Conservation (phyloP, 2,797 vertebrate genomes). For the Sebastolobus altivelis region DNA sequence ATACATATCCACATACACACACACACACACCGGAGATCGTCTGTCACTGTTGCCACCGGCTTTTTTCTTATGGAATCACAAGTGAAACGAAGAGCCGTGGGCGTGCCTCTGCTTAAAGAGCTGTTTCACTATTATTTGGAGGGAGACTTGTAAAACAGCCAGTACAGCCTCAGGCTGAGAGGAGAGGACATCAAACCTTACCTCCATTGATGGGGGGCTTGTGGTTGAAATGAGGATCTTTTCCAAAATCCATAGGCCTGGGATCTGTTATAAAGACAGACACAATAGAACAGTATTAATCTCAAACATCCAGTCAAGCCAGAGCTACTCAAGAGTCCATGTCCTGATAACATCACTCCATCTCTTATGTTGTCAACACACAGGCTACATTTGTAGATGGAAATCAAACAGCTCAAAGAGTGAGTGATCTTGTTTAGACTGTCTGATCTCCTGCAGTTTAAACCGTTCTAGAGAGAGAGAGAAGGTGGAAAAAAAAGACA, state of each 20-base stretch:
- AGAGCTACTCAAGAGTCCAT: slow-evolving; percentile 19
- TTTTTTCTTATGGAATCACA: slow-evolving; percentile 50
- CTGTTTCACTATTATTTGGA: slow-evolving; percentile 37
- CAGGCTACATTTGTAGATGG: slow-evolving; percentile 45
- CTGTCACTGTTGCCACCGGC: slow-evolving; percentile 62
- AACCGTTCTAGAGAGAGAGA: slow-evolving; percentile 6
- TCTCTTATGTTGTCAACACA: slow-evolving; percentile 32
- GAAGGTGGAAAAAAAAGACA: slow-evolving; percentile 13
- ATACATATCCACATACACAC: slow-evolving; percentile 19
- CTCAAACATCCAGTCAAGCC: slow-evolving; percentile 33
- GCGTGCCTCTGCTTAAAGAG: slow-evolving; percentile 56
- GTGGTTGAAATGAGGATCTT: slow-evolving; percentile 78
- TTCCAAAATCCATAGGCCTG: slow-evolving; percentile 84
- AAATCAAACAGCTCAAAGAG: slow-evolving; percentile 44
- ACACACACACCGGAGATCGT: slow-evolving; percentile 30
- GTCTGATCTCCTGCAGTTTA: slow-evolving; percentile 27
- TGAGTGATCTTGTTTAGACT: slow-evolving; percentile 47
- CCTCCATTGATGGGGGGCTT: slow-evolving; percentile 80
- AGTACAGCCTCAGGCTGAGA: slow-evolving; percentile 46
- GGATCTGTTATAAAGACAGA: slow-evolving; percentile 76
- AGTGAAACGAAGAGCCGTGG: slow-evolving; percentile 51
- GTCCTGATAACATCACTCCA: slow-evolving; percentile 38
- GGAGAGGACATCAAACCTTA: slow-evolving; percentile 55
- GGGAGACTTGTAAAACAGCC: slow-evolving; percentile 57
- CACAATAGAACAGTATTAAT: slow-evolving; percentile 49